Percentiles rank a stretch among this genome's conserved stretches.
Conservation (phyloP, 1,140 invertebrate species). For the Thaumatotibia leucotreta region DNA sequence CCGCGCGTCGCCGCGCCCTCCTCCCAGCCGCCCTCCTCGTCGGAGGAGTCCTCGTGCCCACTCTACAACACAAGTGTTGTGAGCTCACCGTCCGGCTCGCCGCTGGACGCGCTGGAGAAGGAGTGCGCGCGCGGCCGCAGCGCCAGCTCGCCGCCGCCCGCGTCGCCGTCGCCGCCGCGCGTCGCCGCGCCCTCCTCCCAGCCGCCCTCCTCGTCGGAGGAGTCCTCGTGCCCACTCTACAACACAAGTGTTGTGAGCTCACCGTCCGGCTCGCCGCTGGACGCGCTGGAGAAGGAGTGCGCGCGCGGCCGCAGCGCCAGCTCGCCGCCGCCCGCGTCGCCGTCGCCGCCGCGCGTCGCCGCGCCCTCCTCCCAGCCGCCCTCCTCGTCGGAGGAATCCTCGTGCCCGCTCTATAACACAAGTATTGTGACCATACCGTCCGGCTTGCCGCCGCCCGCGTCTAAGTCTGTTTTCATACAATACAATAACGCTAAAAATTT, state of each 20-base stretch:
- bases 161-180: slow-evolving; percentile 40
- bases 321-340: slow-evolving; percentile 32
- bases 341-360: slow-evolving; percentile 41
- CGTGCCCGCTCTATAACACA: slow-evolving; percentile 51
- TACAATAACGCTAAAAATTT: no score
- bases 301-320: slow-evolving; percentile 42
- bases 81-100: slow-evolving; percentile 53
- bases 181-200: slow-evolving; percentile 83
- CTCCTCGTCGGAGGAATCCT: slow-evolving; percentile 95
- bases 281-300: slow-evolving; percentile 80
- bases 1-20: no score
- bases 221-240: slow-evolving; percentile 81
- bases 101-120: slow-evolving; percentile 86
- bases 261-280: slow-evolving; percentile 79
- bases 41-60: no score
- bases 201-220: slow-evolving; percentile 92
- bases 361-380: slow-evolving; percentile 87
- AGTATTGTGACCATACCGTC: neutral
- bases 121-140: slow-evolving; percentile 55
- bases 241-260: neutral
- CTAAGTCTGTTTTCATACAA: no score
- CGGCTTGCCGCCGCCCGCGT: no score
- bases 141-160: slow-evolving; percentile 27
- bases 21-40: no score
- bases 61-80: no score